Base-by-base conservation (phyloP, 2,888 invertebrate genomes). In the Callosobruchus maculatus region DNA sequence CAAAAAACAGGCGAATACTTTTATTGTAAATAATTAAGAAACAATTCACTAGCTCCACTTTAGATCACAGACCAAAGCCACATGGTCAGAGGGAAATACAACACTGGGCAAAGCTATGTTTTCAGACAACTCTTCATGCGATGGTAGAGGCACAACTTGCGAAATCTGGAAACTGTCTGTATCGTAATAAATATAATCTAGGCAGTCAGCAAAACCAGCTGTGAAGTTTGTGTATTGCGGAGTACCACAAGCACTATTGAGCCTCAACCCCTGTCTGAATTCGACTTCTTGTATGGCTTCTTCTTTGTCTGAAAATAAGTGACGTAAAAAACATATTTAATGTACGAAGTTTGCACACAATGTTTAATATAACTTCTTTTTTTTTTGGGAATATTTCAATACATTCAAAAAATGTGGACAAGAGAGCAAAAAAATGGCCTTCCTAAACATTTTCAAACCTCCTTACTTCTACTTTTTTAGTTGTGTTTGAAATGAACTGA, bases 141-240 rank as follows among this genome's bases (percentile, higher is more conserved):
- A 91, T 0, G 97, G 97, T 80, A 97, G 88, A 0, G 97, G 97
- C 74, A 97, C 90, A 0, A 94, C 92, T 89, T 94, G 89, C 70
- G 89, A 87, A 0, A 95, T 91, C 80, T 87, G 83, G 20, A 95
- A 86, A 73, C 89, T 88, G 74, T 90, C 87, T 76, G 88, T 90
- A 80, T 96, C 93, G 83, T 94, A 94, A 87, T 92, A 97, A 82
- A 98, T 97, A 83, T 98, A 98, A 88, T 98, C 98, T 74, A 98
- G 88, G 76, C 97, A 97, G 72, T 93, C 97, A 13, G 93, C 90
- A 88, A 98, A 98, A 0, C 90, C 91, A 0, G 88, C 89, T 0
- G 97, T 96, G 82, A 92, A 97, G 86, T 98, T 97, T 0, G 97
- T 98, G 83, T 92, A 97, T 70, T 90, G 88, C 0, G 96, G 95